phyloP scores from a whole-genome alignment of 2,888 invertebrate species.

The Macrostomum cliftonense region DNA sequence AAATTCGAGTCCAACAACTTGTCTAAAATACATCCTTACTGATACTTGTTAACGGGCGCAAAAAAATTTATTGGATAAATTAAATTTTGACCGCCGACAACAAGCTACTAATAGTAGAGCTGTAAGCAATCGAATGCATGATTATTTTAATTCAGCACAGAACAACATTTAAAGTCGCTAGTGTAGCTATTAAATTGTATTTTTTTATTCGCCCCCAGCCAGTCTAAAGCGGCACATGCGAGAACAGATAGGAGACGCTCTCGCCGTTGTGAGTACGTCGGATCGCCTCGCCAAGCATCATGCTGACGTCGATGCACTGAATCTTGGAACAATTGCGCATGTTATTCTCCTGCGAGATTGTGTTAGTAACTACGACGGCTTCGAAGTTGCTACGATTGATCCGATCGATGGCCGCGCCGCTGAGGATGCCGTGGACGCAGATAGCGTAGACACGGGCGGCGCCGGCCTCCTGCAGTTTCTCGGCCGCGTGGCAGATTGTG shows the following conservation, averaged over 20 bases:
- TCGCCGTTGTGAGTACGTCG: constrained; percentile 95
- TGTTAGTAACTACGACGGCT: constrained; percentile 84
- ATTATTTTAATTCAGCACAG: no score
- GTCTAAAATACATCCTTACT: no score
- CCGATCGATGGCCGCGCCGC: constrained; percentile 76
- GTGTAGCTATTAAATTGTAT: no score
- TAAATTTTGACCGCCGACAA: no score
- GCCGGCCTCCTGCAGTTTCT: constrained; percentile 66
- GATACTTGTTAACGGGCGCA: no score
- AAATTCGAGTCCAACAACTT: no score
- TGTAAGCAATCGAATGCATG: constrained; percentile 5
- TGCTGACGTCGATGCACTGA: constrained; percentile 93
- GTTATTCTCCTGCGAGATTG: constrained; percentile 79
- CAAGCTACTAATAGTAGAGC: no score
- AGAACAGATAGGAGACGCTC: constrained; percentile 91
- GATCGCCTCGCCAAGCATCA: constrained; percentile 97
- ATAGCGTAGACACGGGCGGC: constrained; percentile 78
- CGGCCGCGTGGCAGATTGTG: constrained; percentile 77
- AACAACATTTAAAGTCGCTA: no score
- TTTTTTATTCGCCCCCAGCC: no score
- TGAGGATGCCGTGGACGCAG: constrained; percentile 80
- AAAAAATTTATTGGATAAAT: no score
- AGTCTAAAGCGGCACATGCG: constrained; percentile 84
- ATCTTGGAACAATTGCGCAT: constrained; percentile 75
- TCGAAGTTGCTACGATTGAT: constrained; percentile 73